Conservation (phyloP, 2,797 vertebrate species). For the Halcyon chelicuti region DNA sequence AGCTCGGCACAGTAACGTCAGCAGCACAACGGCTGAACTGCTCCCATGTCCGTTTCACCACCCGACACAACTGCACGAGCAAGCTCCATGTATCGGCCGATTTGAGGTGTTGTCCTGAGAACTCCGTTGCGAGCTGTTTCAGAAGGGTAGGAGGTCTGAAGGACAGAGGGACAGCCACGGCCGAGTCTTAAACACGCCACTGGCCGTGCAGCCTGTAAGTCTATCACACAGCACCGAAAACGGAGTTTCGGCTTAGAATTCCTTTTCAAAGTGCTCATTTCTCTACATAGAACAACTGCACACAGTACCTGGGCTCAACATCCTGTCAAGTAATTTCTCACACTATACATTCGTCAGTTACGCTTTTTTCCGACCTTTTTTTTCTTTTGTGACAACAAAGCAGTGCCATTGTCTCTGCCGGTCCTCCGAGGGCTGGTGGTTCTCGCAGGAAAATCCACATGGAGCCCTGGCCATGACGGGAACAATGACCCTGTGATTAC, state of each 20-base stretch:
- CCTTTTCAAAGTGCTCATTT: neutral
- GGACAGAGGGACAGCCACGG: neutral
- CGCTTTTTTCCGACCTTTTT: neutral
- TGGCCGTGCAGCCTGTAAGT: neutral
- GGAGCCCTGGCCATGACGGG: neutral
- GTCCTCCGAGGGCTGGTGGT: neutral
- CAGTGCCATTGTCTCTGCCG: neutral
- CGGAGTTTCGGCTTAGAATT: neutral
- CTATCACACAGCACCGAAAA: neutral
- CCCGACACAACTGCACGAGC: accelerated
- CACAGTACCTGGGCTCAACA: neutral
- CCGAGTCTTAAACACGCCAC: neutral
- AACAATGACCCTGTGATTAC: neutral
- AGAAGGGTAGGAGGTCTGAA: neutral
- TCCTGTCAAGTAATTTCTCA: neutral
- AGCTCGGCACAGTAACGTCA: neutral
- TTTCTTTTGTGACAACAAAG: neutral
- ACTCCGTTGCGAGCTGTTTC: neutral
- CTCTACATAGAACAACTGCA: neutral
- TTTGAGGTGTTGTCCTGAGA: neutral
- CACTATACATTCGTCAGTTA: neutral
- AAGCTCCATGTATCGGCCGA: accelerated
- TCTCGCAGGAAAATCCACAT: neutral
- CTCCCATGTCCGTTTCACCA: too few species aligned
- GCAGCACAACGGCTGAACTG: neutral